Conservation (phyloP, 2,113 vertebrate species). For the Pyxicephalus adspersus region DNA sequence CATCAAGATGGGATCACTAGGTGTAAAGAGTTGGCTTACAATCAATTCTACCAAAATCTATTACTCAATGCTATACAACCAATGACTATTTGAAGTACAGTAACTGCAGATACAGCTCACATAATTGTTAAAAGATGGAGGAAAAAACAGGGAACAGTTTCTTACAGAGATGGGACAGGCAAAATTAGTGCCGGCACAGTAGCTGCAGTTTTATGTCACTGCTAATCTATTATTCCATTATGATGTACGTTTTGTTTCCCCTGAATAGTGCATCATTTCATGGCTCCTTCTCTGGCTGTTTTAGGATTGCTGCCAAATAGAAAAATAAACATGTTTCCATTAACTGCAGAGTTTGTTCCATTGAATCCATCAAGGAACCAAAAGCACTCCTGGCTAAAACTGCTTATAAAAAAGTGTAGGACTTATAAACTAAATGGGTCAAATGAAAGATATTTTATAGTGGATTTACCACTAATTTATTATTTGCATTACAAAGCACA, state of each 20-base stretch:
- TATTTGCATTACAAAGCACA: no score
- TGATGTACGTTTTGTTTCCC: conserved; percentile 4
- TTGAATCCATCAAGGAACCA: conserved; percentile 34
- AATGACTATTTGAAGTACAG: no score
- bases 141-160: no score
- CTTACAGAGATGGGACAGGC: not conserved
- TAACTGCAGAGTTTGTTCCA: conserved; percentile 25
- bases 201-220: conserved; percentile 3
- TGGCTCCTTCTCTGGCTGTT: not conserved
- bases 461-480: no score
- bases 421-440: no score
- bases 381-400: conserved; percentile 12
- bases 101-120: no score
- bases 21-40: no score
- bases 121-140: no score
- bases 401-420: not conserved
- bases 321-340: conserved; percentile 39
- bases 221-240: conserved; percentile 25
- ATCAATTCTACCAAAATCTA: no score
- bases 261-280: conserved; percentile 8
- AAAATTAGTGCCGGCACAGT: conserved; percentile 10
- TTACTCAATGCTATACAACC: no score
- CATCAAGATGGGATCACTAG: no score
- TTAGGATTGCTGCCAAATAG: conserved; percentile 27
- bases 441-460: no score